phyloP scores from a whole-genome alignment of 1,140 invertebrate genomes.

The Drosophila pruinosa region DNA sequence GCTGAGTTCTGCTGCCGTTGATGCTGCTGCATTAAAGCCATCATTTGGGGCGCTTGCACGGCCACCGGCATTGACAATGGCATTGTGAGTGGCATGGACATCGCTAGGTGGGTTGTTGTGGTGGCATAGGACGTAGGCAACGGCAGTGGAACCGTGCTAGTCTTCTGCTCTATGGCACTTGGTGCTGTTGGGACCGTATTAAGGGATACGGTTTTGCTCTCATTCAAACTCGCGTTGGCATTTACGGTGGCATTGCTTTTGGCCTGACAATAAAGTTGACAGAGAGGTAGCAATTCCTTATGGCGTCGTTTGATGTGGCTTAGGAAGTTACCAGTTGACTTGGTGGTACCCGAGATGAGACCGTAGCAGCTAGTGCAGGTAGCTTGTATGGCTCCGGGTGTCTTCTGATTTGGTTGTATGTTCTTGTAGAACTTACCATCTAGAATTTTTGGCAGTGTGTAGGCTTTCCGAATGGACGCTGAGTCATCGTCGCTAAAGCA shows the following conservation, averaged over 20 bases:
- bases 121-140: constrained; percentile 37
- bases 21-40: constrained; percentile 67
- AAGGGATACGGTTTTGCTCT: neutral
- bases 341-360: constrained; percentile 73
- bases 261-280: constrained; percentile 75
- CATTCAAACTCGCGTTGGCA: constrained; percentile 1
- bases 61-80: constrained; percentile 56
- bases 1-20: constrained; percentile 28
- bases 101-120: constrained; percentile 39
- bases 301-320: constrained; percentile 78
- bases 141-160: constrained; percentile 9
- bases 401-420: constrained; percentile 77
- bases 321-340: constrained; percentile 76
- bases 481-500: constrained; percentile 61
- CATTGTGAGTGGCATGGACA: constrained; percentile 54
- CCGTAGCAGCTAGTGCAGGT: constrained; percentile 77
- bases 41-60: constrained; percentile 65
- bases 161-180: constrained; percentile 32
- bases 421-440: constrained; percentile 80
- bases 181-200: constrained; percentile 12
- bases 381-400: constrained; percentile 72
- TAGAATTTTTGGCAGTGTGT: constrained; percentile 70
- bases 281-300: constrained; percentile 66
- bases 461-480: constrained; percentile 57
- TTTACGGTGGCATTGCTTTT: constrained; percentile 44